Base-by-base conservation (phyloP, 2,113 vertebrate species). In the Tetraodon nigroviridis region DNA sequence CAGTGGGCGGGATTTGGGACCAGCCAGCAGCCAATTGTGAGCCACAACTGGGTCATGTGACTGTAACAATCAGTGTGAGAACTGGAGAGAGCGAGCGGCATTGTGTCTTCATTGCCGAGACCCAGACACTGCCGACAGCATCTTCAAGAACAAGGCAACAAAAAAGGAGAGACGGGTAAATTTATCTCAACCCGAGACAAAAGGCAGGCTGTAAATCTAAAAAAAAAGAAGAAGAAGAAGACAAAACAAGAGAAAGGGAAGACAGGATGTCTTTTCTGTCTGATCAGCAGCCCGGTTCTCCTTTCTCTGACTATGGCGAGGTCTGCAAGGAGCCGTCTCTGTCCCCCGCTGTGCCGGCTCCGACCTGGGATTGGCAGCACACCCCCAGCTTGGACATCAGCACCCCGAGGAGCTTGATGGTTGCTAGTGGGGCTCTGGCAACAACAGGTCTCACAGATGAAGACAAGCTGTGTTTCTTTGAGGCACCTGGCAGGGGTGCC, bases 381-480 rank as follows among this genome's bases (percentile, higher is more conserved):
- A 90, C 89, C 0, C 89, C 81, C 6, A 55, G 15, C 90, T 89
- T 84, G 90, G 94, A 80, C 53, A 37, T 66, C 16, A 88, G 91
- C 55, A 81, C 74, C 7, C 88, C 91, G 2, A 90, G 87, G 84
- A 67, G 55, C 8, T 15, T 72, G 66, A 52, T 88, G 1, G 91
- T 86, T 3, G 54, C 59, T 2, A 75, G 88, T 22, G 86, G 87
- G 51, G 76, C 90, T 55, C 32, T 55, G 73, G 86, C 52, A 1
- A 50, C 89, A 0, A 84, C 89, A 0, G 91, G 91, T 12, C 94
- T 98, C 84, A 94, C 94, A 0, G 94, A 96, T 6, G 93, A 94
- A 79, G 94, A 93, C 83, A 96, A 95, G 89, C 90, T 96, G 32
- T 94, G 94, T 84, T 94, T 92, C 82, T 95, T 92, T 11, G 93